Evolutionary conservation across 1,140 invertebrate species (phyloP).

Genomic region (Micrasema minimum): DNA sequence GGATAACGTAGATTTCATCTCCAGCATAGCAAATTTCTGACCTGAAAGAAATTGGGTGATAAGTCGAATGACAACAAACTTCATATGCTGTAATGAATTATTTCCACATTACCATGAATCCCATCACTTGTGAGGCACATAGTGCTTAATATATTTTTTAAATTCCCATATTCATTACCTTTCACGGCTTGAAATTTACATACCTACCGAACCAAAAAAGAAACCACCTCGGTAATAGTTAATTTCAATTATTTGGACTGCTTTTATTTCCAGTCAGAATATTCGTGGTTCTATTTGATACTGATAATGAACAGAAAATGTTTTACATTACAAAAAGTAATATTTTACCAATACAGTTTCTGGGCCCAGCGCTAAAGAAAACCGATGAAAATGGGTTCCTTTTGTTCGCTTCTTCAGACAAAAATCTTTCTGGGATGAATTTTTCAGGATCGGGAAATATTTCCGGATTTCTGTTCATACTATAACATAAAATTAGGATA

Average conservation of each 20-base stretch:
- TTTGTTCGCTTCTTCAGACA: slow-evolving; percentile 63
- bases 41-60: slow-evolving; percentile 55
- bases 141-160: too few relatives aligned
- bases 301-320: too few relatives aligned
- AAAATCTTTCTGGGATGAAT: slow-evolving; percentile 83
- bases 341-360: slow-evolving; percentile 79
- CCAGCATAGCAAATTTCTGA: slow-evolving; percentile 65
- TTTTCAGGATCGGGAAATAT: slow-evolving; percentile 77
- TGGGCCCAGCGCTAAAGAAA: slow-evolving; percentile 79
- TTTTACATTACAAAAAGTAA: too few relatives aligned
- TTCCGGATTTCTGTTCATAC: slow-evolving; percentile 72
- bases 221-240: too few relatives aligned
- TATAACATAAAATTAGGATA: slow-evolving; percentile 65
- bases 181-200: too few relatives aligned
- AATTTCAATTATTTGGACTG: too few relatives aligned
- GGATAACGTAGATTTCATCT: slow-evolving; percentile 63
- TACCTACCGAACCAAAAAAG: too few relatives aligned
- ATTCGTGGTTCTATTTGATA: too few relatives aligned
- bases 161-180: too few relatives aligned
- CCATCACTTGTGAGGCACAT: too few relatives aligned
- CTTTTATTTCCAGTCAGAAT: too few relatives aligned
- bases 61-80: neutral
- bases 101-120: too few relatives aligned
- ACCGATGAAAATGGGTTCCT: slow-evolving; percentile 72
- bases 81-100: neutral